Evolutionary conservation across 2,888 invertebrate genomes (phyloP).

Genomic region (Carpatolechia fugitivella): DNA sequence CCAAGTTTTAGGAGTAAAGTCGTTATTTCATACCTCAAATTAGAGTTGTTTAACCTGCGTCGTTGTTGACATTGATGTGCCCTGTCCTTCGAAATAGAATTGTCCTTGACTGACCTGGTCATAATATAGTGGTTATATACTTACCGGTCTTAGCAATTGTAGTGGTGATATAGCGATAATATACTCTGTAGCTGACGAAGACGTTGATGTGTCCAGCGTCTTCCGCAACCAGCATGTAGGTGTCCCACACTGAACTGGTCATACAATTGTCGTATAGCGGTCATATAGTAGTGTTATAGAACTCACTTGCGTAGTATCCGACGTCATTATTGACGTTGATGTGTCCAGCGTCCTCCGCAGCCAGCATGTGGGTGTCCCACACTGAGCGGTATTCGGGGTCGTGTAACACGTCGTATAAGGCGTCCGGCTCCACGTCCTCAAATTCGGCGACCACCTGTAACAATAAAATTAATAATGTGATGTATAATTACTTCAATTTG

Average conservation of each 20-base stretch:
- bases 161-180: too few relatives aligned
- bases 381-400: constrained; percentile 92
- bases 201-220: constrained; percentile 95
- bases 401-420: constrained; percentile 93
- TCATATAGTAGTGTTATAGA: neutral
- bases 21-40: too few relatives aligned
- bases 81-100: constrained; percentile 75
- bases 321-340: constrained; percentile 96
- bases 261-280: too few relatives aligned
- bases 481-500: too few relatives aligned
- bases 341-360: constrained; percentile 91
- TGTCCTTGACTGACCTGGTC: too few relatives aligned
- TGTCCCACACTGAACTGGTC: constrained; percentile 88
- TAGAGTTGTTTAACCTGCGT: constrained; percentile 96
- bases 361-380: constrained; percentile 95
- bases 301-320: constrained; percentile 93
- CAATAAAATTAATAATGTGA: too few relatives aligned
- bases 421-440: constrained; percentile 85
- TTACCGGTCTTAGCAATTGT: too few relatives aligned
- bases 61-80: constrained; percentile 92
- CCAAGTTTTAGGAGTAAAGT: too few relatives aligned
- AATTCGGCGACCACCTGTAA: constrained; percentile 80
- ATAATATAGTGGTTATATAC: neutral
- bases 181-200: constrained; percentile 95
- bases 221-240: constrained; percentile 76